Evolutionary conservation across 2,888 invertebrate species (phyloP).

Genomic region (Monopis laevigella): DNA sequence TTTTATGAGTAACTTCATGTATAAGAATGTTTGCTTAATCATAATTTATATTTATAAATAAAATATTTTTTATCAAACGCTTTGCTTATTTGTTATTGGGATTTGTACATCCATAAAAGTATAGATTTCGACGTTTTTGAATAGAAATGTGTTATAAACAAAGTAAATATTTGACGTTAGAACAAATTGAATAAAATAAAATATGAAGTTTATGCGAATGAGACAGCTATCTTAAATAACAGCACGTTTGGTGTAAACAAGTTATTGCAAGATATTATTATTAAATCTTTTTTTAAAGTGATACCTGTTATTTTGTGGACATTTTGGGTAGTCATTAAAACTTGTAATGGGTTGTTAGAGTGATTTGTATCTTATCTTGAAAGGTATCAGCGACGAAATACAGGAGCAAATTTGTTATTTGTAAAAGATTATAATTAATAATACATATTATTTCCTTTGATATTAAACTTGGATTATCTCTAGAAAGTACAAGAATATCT

Average conservation of each 20-base stretch:
- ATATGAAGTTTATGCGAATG: constrained; percentile 6
- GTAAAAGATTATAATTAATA: too few relatives aligned
- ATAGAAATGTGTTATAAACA: constrained; percentile 41
- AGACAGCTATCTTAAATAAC: constrained; percentile 4
- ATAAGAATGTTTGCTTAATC: constrained; percentile 3
- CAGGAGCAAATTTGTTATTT: too few relatives aligned
- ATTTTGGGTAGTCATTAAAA: not conserved
- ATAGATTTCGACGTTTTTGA: constrained; percentile 39
- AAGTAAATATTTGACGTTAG: constrained; percentile 30
- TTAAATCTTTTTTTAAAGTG: not conserved
- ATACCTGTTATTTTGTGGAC: not conserved
- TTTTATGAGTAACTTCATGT: constrained; percentile 5
- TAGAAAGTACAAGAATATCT: too few relatives aligned
- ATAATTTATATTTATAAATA: not conserved
- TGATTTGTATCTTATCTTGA: constrained; percentile 10
- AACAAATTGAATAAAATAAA: constrained; percentile 5
- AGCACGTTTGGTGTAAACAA: not conserved
- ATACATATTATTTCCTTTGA: too few relatives aligned
- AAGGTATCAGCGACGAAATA: too few relatives aligned
- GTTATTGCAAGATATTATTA: not conserved
- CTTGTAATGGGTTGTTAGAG: constrained; percentile 5
- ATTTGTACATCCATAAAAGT: constrained; percentile 20
- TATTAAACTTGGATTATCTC: too few relatives aligned
- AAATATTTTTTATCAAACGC: not conserved
- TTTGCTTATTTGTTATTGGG: constrained; percentile 1